Percentiles rank a stretch among this genome's conserved stretches.
Conservation (phyloP, 2,888 invertebrate genomes). For the Amiota communis region DNA sequence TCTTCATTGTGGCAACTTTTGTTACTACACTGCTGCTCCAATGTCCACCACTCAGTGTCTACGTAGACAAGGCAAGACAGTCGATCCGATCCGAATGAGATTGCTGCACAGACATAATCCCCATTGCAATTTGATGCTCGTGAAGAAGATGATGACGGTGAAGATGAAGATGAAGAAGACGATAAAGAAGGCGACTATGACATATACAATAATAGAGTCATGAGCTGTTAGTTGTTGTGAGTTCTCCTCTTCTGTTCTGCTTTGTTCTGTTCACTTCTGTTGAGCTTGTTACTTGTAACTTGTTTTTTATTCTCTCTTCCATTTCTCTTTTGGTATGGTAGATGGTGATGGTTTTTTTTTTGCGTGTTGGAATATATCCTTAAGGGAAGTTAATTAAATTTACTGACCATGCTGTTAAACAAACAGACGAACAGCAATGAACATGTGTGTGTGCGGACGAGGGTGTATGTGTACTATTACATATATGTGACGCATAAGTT, state of each 20-base stretch:
- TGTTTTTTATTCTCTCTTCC: constrained; percentile 39
- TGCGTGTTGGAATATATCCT: constrained; percentile 66
- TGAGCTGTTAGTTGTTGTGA: neutral
- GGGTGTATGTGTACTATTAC: constrained; percentile 21
- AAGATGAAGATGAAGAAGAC: neutral
- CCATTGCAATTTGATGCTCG: constrained; percentile 65
- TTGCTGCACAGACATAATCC: constrained; percentile 57
- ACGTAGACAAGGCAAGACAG: constrained; percentile 18
- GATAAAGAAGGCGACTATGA: constrained; percentile 24
- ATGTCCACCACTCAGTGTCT: constrained; percentile 38
- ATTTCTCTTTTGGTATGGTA: constrained; percentile 10
- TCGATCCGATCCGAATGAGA: neutral
- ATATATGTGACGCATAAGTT: constrained; percentile 33
- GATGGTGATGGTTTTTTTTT: constrained; percentile 46
- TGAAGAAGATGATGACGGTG: constrained; percentile 53
- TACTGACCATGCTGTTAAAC: constrained; percentile 66
- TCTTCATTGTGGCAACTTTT: constrained; percentile 38
- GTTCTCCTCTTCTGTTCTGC: constrained; percentile 18
- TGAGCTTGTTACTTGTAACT: constrained; percentile 36
- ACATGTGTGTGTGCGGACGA: constrained; percentile 23
- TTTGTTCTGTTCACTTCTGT: constrained; percentile 31
- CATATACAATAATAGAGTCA: constrained; percentile 37
- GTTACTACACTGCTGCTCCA: constrained; percentile 9
- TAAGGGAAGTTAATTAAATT: constrained; percentile 66
- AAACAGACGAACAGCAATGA: constrained; percentile 57